Percentiles rank a stretch among this genome's conserved stretches.
phyloP scores from a whole-genome alignment of 2,888 invertebrate genomes.

The Phlogophora meticulosa region DNA sequence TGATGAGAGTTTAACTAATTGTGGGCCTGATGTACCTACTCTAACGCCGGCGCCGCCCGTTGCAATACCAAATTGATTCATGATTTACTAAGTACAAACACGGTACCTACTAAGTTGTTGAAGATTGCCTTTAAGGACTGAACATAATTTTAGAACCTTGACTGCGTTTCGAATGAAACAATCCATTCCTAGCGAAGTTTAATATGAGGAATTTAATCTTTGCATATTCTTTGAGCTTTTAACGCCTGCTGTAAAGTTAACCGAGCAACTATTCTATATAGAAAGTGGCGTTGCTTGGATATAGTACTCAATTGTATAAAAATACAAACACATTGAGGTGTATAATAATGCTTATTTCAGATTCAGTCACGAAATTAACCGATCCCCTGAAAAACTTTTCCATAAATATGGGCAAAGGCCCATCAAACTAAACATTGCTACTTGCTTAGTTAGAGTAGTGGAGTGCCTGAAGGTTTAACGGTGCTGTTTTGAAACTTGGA shows the following conservation, averaged over 20 bases:
- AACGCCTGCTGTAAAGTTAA: slow-evolving; percentile 9
- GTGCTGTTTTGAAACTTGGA: neutral
- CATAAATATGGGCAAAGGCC: neutral
- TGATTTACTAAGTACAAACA: slow-evolving; percentile 60
- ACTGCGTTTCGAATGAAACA: slow-evolving; percentile 60
- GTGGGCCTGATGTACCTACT: slow-evolving; percentile 28
- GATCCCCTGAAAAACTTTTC: neutral
- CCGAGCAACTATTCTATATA: neutral
- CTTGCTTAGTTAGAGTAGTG: neutral
- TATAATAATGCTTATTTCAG: neutral
- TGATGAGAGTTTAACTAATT: slow-evolving; percentile 61
- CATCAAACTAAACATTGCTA: neutral
- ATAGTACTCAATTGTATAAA: neutral
- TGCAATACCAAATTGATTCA: slow-evolving; percentile 63
- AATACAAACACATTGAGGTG: neutral
- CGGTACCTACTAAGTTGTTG: slow-evolving; percentile 61
- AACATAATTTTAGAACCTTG: slow-evolving; percentile 65
- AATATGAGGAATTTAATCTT: slow-evolving; percentile 28
- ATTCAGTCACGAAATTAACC: too few species aligned
- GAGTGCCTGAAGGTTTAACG: too few species aligned
- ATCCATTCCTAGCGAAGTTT: slow-evolving; percentile 45
- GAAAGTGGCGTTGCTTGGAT: neutral
- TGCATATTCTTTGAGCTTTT: slow-evolving; percentile 32
- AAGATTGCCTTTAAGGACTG: slow-evolving; percentile 58
- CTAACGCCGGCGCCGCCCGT: slow-evolving; percentile 43